These are phyloP conservation scores for Trachelus stipa DNA, from an alignment of 2,888 invertebrate species.

Conservation along the genomic window DNA sequence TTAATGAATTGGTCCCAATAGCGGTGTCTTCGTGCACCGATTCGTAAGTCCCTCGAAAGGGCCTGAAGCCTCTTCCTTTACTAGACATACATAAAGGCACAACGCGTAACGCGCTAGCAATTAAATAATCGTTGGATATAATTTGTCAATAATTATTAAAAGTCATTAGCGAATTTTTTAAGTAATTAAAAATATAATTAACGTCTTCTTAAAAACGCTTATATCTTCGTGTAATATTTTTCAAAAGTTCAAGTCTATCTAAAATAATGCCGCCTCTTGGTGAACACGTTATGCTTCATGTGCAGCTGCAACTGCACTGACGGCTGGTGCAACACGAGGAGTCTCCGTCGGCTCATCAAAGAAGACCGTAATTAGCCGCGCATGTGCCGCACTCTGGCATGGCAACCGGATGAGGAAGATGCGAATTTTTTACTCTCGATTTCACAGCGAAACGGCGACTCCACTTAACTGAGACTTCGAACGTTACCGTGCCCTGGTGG, in stretches of 20 bases:
- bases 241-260: background rate
- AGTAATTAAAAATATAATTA: background rate
- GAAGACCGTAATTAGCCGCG: constrained; percentile 58
- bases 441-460: constrained; percentile 14
- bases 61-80: background rate
- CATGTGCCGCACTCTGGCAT: constrained; percentile 49
- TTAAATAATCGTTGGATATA: background rate
- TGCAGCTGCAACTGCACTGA: constrained; percentile 34
- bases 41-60: background rate
- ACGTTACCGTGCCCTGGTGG: background rate
- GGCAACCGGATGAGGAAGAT: constrained; percentile 22
- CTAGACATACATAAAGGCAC: background rate
- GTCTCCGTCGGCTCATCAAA: constrained; percentile 49
- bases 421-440: constrained; percentile 20
- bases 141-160: background rate
- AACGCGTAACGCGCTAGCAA: background rate
- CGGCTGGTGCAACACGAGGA: constrained; percentile 1
- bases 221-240: background rate
- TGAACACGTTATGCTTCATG: background rate
- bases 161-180: background rate
- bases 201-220: background rate
- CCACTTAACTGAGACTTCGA: constrained; percentile 5
- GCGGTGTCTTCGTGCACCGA: background rate
- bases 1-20: constrained; percentile 51
- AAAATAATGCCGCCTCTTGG: background rate